Conservation (phyloP, 1,140 invertebrate species). For the Frieseomelitta varia region DNA sequence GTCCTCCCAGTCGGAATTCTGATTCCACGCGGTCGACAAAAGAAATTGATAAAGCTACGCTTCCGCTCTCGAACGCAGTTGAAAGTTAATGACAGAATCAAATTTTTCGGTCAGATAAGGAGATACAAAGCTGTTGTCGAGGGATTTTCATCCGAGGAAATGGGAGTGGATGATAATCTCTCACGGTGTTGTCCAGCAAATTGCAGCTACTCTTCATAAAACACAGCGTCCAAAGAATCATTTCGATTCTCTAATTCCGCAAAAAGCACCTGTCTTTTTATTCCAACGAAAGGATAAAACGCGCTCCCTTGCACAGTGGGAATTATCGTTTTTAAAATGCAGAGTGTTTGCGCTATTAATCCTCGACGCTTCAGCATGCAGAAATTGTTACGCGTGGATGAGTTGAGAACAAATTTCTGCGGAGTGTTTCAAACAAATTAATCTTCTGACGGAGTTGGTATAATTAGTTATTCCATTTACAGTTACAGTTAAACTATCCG, state of each 20-base stretch:
- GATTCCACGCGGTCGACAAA: not conserved
- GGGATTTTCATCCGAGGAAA: constrained; percentile 10
- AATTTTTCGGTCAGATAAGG: not conserved
- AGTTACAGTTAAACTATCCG: too few relatives aligned
- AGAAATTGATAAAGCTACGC: not conserved
- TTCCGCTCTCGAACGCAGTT: not conserved
- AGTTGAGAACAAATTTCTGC: too few relatives aligned
- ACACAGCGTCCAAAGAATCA: not conserved
- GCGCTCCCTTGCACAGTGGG: too few relatives aligned
- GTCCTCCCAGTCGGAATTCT: not conserved
- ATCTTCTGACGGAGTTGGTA: too few relatives aligned
- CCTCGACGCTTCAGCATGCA: too few relatives aligned
- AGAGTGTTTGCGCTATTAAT: too few relatives aligned
- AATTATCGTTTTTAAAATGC: not conserved
- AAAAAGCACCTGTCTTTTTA: not conserved
- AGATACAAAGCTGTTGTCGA: constrained; percentile 2
- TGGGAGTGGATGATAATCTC: constrained; percentile 28
- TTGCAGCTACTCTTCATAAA: not conserved
- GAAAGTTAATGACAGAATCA: constrained; percentile 20
- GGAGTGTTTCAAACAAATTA: too few relatives aligned
- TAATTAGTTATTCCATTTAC: too few relatives aligned
- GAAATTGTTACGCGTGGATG: too few relatives aligned
- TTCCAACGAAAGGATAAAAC: not conserved
- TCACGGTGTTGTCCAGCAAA: not conserved
- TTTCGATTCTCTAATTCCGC: not conserved